A percentile compares a stretch with the other conserved stretches of the same genome.
Conservation (phyloP, 2,888 invertebrate genomes). For the Cryptocephalus primarius region DNA sequence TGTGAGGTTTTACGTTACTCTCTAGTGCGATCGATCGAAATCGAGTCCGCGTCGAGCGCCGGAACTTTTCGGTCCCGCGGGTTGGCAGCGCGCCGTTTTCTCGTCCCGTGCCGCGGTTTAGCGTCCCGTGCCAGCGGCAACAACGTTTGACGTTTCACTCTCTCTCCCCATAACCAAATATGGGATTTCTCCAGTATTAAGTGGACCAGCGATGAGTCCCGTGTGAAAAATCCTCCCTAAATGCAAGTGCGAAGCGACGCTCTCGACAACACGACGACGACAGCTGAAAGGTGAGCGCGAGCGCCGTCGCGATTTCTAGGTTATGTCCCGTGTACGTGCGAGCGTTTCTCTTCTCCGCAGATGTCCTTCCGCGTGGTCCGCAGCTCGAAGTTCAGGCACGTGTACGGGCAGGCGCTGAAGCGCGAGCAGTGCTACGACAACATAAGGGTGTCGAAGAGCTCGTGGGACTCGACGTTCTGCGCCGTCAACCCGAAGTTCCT, state of each 20-base stretch:
- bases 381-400: conserved; percentile 97
- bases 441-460: conserved; percentile 92
- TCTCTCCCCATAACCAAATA: conserved; percentile 39
- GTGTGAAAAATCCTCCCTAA: conserved; percentile 18
- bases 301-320: conserved; percentile 18
- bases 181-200: conserved; percentile 31
- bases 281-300: too few species aligned
- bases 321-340: conserved; percentile 19
- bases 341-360: conserved; percentile 30
- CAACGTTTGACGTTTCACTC: conserved; percentile 34
- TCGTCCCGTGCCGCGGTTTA: too few species aligned
- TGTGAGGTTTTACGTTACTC: too few species aligned
- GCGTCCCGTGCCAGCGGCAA: conserved; percentile 5
- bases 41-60: too few species aligned
- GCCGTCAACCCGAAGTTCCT: conserved; percentile 97
- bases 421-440: conserved; percentile 97
- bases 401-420: conserved; percentile 80
- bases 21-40: too few species aligned
- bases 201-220: conserved; percentile 30
- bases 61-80: too few species aligned
- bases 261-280: conserved; percentile 4
- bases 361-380: conserved; percentile 97
- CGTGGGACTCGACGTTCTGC: conserved; percentile 97
- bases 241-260: conserved; percentile 19
- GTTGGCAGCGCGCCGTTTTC: too few species aligned